Conservation (phyloP, 2,888 invertebrate genomes). For the Anagyrus pseudococci region DNA sequence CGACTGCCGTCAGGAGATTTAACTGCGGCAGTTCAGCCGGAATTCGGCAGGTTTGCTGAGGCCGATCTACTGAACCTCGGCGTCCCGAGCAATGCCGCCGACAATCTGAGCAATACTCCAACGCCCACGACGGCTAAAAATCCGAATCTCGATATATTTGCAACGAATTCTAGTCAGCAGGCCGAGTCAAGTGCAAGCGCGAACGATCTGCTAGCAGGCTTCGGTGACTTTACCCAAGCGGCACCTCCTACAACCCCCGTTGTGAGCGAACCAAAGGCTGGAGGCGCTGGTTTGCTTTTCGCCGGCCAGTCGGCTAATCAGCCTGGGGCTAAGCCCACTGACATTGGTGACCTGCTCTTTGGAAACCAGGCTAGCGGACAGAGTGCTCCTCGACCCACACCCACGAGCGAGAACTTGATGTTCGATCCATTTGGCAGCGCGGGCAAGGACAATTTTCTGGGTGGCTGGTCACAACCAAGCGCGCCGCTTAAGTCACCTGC, state of each 20-base stretch:
- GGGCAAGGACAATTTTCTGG: slow-evolving; percentile 41
- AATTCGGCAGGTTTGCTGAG: slow-evolving; percentile 46
- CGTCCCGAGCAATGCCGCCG: slow-evolving; percentile 39
- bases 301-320: slow-evolving; percentile 41
- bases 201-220: slow-evolving; percentile 54
- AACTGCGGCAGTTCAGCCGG: not conserved
- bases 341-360: slow-evolving; percentile 49
- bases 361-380: slow-evolving; percentile 37
- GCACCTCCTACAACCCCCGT: slow-evolving; percentile 23
- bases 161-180: slow-evolving; percentile 47
- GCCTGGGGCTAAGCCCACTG: slow-evolving; percentile 35
- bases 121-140: slow-evolving; percentile 38
- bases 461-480: slow-evolving; percentile 55
- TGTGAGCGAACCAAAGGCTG: slow-evolving; percentile 41
- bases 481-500: slow-evolving; percentile 31
- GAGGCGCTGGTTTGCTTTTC: slow-evolving; percentile 48
- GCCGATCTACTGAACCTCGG: slow-evolving; percentile 59
- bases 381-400: slow-evolving; percentile 24
- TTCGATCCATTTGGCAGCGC: slow-evolving; percentile 54
- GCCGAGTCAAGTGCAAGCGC: not conserved
- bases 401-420: slow-evolving; percentile 44
- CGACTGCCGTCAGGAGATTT: slow-evolving; percentile 13
- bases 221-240: slow-evolving; percentile 41
- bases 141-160: slow-evolving; percentile 52
- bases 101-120: slow-evolving; percentile 30